phyloP scores from a whole-genome alignment of 2,797 vertebrate genomes.

The Knipowitschia caucasica region DNA sequence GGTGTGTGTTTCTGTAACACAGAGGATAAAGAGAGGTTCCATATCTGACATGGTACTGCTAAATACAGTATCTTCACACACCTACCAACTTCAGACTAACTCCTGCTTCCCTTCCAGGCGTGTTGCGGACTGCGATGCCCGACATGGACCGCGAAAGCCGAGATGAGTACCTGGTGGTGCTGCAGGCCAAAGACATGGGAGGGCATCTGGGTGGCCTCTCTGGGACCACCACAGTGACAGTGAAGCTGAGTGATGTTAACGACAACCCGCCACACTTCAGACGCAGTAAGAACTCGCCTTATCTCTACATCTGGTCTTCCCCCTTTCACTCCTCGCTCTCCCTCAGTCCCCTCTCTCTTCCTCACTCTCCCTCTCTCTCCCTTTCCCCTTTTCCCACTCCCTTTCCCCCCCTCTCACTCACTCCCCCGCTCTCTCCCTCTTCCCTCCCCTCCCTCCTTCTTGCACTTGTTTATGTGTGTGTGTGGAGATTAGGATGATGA shows the following conservation, averaged over 20 bases:
- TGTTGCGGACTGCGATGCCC: conserved; percentile 83
- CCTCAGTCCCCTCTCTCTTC: neutral
- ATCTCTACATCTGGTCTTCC: conserved; percentile 27
- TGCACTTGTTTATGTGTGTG: conserved; percentile 6
- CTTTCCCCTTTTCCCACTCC: conserved; percentile 22
- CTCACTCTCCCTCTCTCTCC: too few species aligned
- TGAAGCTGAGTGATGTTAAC: conserved; percentile 87
- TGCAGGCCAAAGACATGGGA: conserved; percentile 92
- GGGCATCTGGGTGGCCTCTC: conserved; percentile 88
- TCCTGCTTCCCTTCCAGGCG: conserved; percentile 60
- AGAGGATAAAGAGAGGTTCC: too few species aligned
- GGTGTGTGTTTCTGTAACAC: too few species aligned
- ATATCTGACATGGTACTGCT: too few species aligned
- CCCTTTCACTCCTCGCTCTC: conserved; percentile 24
- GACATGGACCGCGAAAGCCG: conserved; percentile 89
- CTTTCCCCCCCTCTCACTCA: conserved; percentile 24
- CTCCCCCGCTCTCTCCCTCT: neutral
- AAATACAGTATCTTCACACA: neutral
- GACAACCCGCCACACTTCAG: conserved; percentile 91
- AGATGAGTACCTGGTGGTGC: conserved; percentile 84
- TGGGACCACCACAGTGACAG: conserved; percentile 86
- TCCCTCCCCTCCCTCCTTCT: too few species aligned
- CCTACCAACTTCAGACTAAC: conserved; percentile 9
- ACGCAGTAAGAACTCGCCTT: conserved; percentile 77
- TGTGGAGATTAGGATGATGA: conserved; percentile 57